These are phyloP conservation scores for Myotis lucifugus DNA, from an alignment of 2,113 vertebrate species.

Conservation along the genomic window DNA sequence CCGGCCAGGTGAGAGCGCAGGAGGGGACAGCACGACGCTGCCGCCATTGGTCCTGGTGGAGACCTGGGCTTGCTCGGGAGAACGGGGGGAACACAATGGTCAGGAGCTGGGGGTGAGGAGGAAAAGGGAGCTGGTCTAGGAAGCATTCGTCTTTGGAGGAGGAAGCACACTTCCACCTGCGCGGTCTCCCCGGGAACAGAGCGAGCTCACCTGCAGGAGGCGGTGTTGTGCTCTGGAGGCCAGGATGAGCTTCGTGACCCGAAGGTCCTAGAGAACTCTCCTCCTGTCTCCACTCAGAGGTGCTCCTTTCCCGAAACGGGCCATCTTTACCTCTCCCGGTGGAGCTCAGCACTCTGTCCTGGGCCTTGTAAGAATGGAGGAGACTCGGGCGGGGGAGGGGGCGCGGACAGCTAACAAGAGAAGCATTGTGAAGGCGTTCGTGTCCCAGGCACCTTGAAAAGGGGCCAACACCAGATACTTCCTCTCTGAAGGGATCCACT, in stretches of 20 bases:
- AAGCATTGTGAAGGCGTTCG: background rate
- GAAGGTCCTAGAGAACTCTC: background rate
- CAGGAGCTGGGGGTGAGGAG: background rate
- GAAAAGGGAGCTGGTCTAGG: background rate
- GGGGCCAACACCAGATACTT: conserved; percentile 3
- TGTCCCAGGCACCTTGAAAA: background rate
- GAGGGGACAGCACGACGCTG: background rate
- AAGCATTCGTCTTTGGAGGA: background rate
- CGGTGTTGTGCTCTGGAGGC: background rate
- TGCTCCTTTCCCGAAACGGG: background rate
- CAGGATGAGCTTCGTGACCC: background rate
- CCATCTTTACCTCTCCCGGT: background rate
- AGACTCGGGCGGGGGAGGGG: background rate
- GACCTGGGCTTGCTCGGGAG: background rate
- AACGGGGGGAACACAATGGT: background rate
- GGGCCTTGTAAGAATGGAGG: background rate
- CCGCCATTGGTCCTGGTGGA: background rate
- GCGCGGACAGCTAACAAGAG: background rate
- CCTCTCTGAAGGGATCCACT: background rate
- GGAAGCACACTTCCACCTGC: background rate
- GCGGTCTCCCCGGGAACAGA: background rate
- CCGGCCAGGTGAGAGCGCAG: conserved; percentile 74
- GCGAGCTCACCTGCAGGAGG: background rate
- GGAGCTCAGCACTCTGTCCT: background rate
- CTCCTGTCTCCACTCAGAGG: background rate